A percentile compares a stretch with the other conserved stretches of the same genome.
Conservation (phyloP, 37 sponge, comb jelly and placozoan genomes). For the Beroe forskalii region DNA sequence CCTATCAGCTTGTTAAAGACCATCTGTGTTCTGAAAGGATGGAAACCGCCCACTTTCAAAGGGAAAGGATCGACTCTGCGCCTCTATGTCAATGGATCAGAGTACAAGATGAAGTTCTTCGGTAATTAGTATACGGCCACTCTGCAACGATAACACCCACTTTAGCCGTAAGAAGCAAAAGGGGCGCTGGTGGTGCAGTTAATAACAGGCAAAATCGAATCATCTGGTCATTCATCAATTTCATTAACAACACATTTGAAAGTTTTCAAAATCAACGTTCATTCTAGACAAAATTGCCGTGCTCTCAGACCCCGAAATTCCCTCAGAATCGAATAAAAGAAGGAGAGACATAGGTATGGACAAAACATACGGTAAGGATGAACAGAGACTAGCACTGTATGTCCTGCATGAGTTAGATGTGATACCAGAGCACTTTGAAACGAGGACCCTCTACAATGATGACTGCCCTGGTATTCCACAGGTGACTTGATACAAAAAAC, state of each 20-base stretch:
- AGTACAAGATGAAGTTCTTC: slow-evolving; percentile 38
- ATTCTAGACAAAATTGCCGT: no score
- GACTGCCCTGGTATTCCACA: slow-evolving; percentile 81
- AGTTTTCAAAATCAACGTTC: no score
- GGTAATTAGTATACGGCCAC: no score
- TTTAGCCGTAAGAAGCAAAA: no score
- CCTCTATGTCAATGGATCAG: background rate
- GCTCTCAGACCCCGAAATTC: background rate
- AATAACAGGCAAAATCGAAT: no score
- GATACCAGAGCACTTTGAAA: slow-evolving; percentile 96
- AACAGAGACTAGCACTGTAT: slow-evolving; percentile 76
- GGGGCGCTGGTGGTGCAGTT: no score
- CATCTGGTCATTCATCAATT: no score
- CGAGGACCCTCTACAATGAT: slow-evolving; percentile 87
- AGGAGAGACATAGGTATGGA: background rate
- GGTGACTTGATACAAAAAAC: no score
- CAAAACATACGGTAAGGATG: background rate
- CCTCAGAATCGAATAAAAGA: slow-evolving; percentile 19
- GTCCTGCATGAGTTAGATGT: slow-evolving; percentile 75
- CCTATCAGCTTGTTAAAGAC: slow-evolving; percentile 39
- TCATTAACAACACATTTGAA: no score
- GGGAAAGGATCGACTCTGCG: background rate
- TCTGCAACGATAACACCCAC: no score
- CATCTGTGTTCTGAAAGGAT: slow-evolving; percentile 21
- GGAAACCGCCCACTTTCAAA: slow-evolving; percentile 29